Evolutionary conservation across 1,140 invertebrate genomes (phyloP).

Genomic region (Acromyrmex echinatior): DNA sequence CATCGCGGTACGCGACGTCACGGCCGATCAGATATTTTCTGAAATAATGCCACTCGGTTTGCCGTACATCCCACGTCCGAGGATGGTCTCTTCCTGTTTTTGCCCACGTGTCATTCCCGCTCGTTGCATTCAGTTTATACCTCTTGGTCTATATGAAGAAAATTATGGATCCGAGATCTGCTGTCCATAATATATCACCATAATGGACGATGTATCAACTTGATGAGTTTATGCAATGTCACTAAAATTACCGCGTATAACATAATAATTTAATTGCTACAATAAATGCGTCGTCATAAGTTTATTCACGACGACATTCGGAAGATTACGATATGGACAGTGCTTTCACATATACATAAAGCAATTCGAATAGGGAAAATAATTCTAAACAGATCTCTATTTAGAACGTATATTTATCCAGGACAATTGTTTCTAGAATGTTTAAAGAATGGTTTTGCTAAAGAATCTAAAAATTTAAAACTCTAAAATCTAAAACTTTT

Average conservation of each 20-base stretch:
- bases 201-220: slow-evolving; percentile 1
- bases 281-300: background rate
- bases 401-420: background rate
- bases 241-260: background rate
- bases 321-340: background rate
- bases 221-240: background rate
- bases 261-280: slow-evolving; percentile 12
- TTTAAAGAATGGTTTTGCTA: too few species aligned
- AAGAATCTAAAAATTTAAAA: too few species aligned
- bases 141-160: background rate
- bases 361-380: background rate
- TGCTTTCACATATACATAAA: background rate
- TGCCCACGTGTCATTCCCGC: slow-evolving; percentile 20
- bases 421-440: too few species aligned
- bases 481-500: too few species aligned
- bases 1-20: slow-evolving; percentile 73
- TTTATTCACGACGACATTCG: background rate
- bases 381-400: background rate
- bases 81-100: slow-evolving; percentile 40
- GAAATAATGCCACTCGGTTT: slow-evolving; percentile 70
- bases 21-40: slow-evolving; percentile 78
- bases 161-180: background rate
- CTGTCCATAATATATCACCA: background rate
- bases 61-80: slow-evolving; percentile 36
- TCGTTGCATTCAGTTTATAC: background rate